phyloP scores from a whole-genome alignment of 2,888 invertebrate species.

The Heteromyza rotundicornis region DNA sequence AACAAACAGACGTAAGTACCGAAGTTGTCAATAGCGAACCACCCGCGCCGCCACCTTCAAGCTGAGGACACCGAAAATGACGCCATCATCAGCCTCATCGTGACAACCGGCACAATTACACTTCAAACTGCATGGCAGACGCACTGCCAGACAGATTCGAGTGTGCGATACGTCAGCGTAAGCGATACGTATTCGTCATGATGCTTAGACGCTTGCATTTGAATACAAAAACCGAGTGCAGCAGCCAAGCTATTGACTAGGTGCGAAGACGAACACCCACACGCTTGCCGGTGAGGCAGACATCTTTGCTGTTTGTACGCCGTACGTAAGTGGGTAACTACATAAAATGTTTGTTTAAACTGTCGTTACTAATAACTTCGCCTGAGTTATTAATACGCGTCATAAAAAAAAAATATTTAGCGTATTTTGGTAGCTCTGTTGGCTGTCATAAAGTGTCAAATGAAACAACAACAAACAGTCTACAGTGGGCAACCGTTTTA shows the following conservation, averaged over 20 bases:
- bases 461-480: no score
- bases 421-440: conserved; percentile 8
- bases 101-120: conserved; percentile 7
- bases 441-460: conserved; percentile 4
- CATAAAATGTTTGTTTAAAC: no score
- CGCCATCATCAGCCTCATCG: no score
- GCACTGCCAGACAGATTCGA: conserved; percentile 53
- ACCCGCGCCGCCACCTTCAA: background rate
- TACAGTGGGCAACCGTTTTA: conserved; percentile 16
- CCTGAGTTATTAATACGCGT: background rate
- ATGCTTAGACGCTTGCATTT: conserved; percentile 18
- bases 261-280: background rate
- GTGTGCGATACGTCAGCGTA: conserved; percentile 42
- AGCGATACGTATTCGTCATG: conserved; percentile 54
- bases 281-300: background rate
- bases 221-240: conserved; percentile 10
- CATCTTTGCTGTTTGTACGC: no score
- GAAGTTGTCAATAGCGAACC: background rate
- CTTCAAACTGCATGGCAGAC: conserved; percentile 36
- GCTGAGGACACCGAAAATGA: background rate
- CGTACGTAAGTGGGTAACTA: no score
- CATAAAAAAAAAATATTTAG: background rate
- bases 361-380: no score
- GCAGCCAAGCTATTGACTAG: background rate
- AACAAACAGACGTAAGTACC: background rate